Percentiles rank a stretch among this genome's conserved stretches.
phyloP scores from a whole-genome alignment of 2,797 vertebrate species.

The Poeciliopsis turneri region DNA sequence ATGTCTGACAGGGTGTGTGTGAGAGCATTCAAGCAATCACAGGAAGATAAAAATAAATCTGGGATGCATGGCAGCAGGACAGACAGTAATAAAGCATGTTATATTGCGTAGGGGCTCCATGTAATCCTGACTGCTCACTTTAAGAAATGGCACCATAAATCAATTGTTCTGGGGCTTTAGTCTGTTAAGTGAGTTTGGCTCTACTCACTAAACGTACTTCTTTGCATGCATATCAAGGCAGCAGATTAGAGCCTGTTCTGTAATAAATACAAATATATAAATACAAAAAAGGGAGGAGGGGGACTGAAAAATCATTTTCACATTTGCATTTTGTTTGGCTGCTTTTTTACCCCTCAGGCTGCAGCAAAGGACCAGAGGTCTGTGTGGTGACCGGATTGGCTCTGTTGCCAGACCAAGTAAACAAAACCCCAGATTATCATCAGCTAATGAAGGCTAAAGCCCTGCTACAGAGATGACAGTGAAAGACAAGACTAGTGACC shows the following conservation, averaged over 20 bases:
- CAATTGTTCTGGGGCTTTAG: not conserved
- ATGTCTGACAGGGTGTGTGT: constrained; percentile 11
- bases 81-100: constrained; percentile 38
- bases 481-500: constrained; percentile 34
- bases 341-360: constrained; percentile 20
- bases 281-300: not conserved
- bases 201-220: not conserved
- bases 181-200: constrained; percentile 5
- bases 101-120: constrained; percentile 27
- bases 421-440: constrained; percentile 65
- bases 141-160: constrained; percentile 15
- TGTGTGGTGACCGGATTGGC: constrained; percentile 56
- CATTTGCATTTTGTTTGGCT: not conserved
- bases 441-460: constrained; percentile 56
- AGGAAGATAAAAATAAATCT: constrained; percentile 51
- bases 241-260: not conserved
- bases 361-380: constrained; percentile 12
- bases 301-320: not conserved
- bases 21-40: not conserved
- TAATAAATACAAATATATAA: not conserved
- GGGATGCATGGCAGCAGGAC: constrained; percentile 33
- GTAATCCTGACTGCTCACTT: constrained; percentile 22
- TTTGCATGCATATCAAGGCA: not conserved
- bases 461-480: constrained; percentile 25
- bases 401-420: constrained; percentile 33